These are phyloP conservation scores for Parapsyche elsis DNA, from an alignment of 1,140 invertebrate genomes.

Conservation along the genomic window DNA sequence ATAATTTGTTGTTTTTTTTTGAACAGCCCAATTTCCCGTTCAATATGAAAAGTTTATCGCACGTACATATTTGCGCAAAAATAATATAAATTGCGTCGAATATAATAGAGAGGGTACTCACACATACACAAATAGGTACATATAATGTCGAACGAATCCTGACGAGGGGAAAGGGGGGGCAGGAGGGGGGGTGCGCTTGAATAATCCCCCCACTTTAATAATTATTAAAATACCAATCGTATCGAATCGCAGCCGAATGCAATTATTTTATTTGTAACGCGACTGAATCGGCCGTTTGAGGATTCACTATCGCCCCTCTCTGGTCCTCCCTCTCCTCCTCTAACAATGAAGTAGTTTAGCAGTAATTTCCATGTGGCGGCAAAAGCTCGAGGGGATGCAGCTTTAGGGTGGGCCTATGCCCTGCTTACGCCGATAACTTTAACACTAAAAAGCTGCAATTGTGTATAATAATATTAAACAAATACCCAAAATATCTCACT, in stretches of 20 bases:
- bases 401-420: no score
- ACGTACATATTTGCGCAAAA: no score
- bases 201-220: constrained; percentile 36
- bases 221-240: constrained; percentile 52
- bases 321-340: background rate
- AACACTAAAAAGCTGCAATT: no score
- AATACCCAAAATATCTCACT: no score
- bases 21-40: no score
- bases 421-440: no score
- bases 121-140: background rate
- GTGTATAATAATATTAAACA: no score
- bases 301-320: background rate
- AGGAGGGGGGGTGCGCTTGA: background rate
- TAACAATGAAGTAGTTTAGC: constrained; percentile 33
- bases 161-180: background rate
- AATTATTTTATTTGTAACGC: constrained; percentile 52
- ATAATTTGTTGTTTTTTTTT: no score
- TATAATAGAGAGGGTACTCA: background rate
- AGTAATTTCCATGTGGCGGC: constrained; percentile 28
- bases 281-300: constrained; percentile 29
- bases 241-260: constrained; percentile 48
- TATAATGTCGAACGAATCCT: background rate
- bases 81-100: no score
- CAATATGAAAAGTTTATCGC: no score
- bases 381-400: background rate